Percentiles rank a stretch among this genome's conserved stretches.
Conservation (phyloP, 2,797 vertebrate genomes). For the Dicrostonyx torquatus region DNA sequence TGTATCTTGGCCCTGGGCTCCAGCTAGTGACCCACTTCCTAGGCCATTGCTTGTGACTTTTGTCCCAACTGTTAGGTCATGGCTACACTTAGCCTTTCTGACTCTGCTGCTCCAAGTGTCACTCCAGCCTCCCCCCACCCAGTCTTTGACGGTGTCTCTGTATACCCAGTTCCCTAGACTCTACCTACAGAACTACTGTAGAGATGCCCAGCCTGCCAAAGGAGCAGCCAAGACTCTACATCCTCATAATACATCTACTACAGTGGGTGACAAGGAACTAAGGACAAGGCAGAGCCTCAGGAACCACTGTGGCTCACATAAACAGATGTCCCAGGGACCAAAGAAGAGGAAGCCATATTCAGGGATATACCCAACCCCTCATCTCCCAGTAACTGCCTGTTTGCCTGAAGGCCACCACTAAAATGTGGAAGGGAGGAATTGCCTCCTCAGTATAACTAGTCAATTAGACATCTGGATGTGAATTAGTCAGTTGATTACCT, state of each 20-base stretch:
- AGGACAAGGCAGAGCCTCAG: neutral
- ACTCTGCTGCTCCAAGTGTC: neutral
- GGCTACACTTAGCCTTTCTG: too few relatives aligned
- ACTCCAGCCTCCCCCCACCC: rapidly evolving
- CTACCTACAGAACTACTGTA: too few relatives aligned
- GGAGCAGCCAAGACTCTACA: neutral
- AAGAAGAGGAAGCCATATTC: neutral
- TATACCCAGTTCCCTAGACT: too few relatives aligned
- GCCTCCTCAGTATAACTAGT: neutral
- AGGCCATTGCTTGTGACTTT: neutral
- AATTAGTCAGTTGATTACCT: conserved; percentile 34
- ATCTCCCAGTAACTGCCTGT: neutral
- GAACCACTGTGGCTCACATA: neutral
- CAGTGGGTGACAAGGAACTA: rapidly evolving
- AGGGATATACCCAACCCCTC: neutral
- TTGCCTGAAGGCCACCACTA: neutral
- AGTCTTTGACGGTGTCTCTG: neutral
- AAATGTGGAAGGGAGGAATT: conserved; percentile 16
- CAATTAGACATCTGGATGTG: conserved; percentile 37
- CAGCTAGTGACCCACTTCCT: neutral
- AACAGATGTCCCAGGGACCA: neutral
- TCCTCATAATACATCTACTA: neutral
- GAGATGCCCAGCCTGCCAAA: neutral
- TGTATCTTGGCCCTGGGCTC: neutral
- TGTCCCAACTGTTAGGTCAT: rapidly evolving